Conservation (phyloP, 2,888 invertebrate genomes). For the Drosophila pseudotakahashii region DNA sequence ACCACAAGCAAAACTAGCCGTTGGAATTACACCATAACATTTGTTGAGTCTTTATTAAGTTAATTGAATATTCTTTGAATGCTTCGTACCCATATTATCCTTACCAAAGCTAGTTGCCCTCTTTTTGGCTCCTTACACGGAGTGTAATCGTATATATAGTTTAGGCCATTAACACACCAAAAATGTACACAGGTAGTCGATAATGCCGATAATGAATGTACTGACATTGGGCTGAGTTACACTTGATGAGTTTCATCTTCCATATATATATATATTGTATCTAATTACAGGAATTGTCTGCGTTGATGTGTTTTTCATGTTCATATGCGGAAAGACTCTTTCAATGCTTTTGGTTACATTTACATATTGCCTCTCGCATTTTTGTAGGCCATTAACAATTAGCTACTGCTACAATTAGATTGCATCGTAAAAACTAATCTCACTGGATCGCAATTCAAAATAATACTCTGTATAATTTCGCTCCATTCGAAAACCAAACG, state of each 20-base stretch:
- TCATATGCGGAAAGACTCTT: conserved; percentile 43
- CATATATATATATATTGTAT: conserved; percentile 7
- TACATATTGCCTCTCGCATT: conserved; percentile 31
- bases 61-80: conserved; percentile 69
- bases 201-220: conserved; percentile 34
- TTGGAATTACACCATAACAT: conserved; percentile 65
- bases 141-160: conserved; percentile 1
- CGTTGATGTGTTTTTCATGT: conserved; percentile 18
- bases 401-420: conserved; percentile 69
- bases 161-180: conserved; percentile 50
- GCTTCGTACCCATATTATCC: conserved; percentile 24
- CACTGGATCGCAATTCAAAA: conserved; percentile 53
- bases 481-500: conserved; percentile 50
- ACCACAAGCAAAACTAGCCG: conserved; percentile 7
- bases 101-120: conserved; percentile 13
- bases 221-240: conserved; percentile 37
- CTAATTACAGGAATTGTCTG: conserved; percentile 34
- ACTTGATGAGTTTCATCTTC: conserved; percentile 37
- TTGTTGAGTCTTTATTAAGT: conserved; percentile 75
- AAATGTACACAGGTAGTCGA: conserved; percentile 56
- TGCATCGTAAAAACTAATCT: conserved; percentile 62
- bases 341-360: conserved; percentile 35
- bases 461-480: conserved; percentile 58
- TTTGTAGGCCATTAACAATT: conserved; percentile 48
- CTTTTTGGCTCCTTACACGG: conserved; percentile 5